Percentiles rank a stretch among this genome's conserved stretches.
Evolutionary conservation across 2,888 invertebrate species (phyloP).

Genomic region (Apamea crenata): DNA sequence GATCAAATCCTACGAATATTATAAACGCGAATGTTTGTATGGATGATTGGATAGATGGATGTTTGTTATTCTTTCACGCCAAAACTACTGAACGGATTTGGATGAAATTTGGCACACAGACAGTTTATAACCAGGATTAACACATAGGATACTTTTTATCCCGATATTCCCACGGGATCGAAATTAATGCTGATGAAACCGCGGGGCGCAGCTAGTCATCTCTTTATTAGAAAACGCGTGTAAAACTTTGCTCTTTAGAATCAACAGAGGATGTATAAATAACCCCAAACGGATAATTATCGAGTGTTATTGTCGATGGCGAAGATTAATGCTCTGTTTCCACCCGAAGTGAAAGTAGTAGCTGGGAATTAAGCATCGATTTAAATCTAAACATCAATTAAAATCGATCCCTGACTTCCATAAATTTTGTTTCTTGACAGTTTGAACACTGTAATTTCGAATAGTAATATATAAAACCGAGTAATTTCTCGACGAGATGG

Average conservation of each 20-base stretch:
- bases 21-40: no score
- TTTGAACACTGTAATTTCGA: conserved; percentile 29
- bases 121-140: no score
- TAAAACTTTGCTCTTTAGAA: not conserved
- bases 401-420: conserved; percentile 17
- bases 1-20: no score
- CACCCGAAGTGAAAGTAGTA: conserved; percentile 50
- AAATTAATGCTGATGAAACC: no score
- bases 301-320: conserved; percentile 37
- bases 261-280: conserved; percentile 26
- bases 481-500: not conserved
- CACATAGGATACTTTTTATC: no score
- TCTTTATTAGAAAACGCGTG: not conserved
- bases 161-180: no score
- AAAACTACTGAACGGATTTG: no score
- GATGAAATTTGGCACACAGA: no score
- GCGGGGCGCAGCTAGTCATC: no score
- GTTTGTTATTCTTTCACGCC: no score
- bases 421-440: conserved; percentile 45
- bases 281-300: conserved; percentile 34
- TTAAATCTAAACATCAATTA: conserved; percentile 40
- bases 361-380: conserved; percentile 41
- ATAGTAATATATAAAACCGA: not conserved
- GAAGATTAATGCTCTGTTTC: conserved; percentile 30
- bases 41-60: no score